Base-by-base conservation (phyloP, 1,140 invertebrate species). In the Philopotamus ludificatus region DNA sequence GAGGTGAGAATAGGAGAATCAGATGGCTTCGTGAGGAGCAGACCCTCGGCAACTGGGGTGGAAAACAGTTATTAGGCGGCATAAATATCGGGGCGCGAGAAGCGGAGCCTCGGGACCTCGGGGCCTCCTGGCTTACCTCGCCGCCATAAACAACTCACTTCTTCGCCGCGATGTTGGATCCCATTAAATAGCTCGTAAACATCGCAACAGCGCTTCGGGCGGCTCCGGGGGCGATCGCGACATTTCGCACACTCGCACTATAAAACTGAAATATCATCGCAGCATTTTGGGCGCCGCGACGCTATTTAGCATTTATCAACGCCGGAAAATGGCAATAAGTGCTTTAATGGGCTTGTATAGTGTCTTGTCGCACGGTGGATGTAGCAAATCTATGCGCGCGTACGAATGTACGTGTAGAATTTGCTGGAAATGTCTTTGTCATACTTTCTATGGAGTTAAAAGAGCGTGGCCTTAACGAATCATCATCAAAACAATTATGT, bases 41-140 rank as follows among this genome's bases (percentile, higher is more conserved):
- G 20, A 12, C 28, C 16, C 55, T n/a, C 28, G 41, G 15, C 16
- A 53, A 47, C 20, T 23, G 44, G 60, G 58, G 16, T 22, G 23
- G 49, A 47, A 58, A 34, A 34, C 65, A 50, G 53, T 65, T 65
- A 69, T 69, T 69, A 69, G 63, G 50, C 55, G 34, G 59, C 67
- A 69, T 69, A 65, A 69, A 69, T 69, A 69, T 69, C 67, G 45
- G n/a, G n/a, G n/a, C 23, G 42, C 18, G 23, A 54, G 58, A 66
- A 66, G 60, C 47, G 44, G 8, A 16, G 16, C 23, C 42, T 25
- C 53, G 39, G 59, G 20, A 28, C 55, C 28, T 15, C 28, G 18
- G 3, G 1, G 51, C 51, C 51, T 21, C 8, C 41, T 58, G 18
- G 22, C 22, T 21, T 51, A 51, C 57, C 23, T 39, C 44, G 18